Evolutionary conservation across 2,797 vertebrate species (phyloP), one percentile per base, ranked within the genome.

Genomic region (Caiman crocodilus): DNA sequence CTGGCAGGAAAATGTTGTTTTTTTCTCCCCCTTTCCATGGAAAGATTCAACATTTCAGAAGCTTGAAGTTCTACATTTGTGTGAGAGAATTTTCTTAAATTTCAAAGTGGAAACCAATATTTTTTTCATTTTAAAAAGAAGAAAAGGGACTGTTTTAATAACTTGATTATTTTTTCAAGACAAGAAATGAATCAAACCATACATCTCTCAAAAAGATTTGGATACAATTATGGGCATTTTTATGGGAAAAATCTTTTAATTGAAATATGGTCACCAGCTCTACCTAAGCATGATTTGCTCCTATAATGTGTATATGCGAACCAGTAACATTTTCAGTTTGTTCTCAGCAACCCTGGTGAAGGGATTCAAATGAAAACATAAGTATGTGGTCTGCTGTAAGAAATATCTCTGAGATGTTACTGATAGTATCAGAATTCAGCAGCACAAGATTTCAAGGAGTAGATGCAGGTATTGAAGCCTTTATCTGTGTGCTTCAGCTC

Each of bases 321-420:
- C 23, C 35, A 42, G 13, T 42, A 21, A 21, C 21, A 14, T 71
- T 71, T 25, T 35, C 21, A 71, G 25, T 21, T 15, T 71, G 35
- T 42, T 21, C 69, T 71, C 20, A 42, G 35, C 14, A 71, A 35
- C 20, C 21, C 42, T 14, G 25, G 59, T 25, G 21, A 59, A 9
- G 5, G 20, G 25, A 20, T 14, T 4, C 14, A 21, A 25, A 42
- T 71, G 42, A 71, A 71, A 15, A 11, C 18, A 65, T 15, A 77
- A 16, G 1, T 1, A 2, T 18, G 32, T 3, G 20, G 30, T 7
- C 4, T 28, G 35, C 42, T 58, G 17, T 1, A 1, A 0, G 4
- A n/a, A n/a, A 26, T 42, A 25, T n/a, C 57, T 5, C 2, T 7
- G 23, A 26, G 14, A 17, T 32, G 6, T 35, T 71, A 21, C 61